phyloP scores from a whole-genome alignment of 2,113 vertebrate species.

The Ophthalmolycus amberensis region DNA sequence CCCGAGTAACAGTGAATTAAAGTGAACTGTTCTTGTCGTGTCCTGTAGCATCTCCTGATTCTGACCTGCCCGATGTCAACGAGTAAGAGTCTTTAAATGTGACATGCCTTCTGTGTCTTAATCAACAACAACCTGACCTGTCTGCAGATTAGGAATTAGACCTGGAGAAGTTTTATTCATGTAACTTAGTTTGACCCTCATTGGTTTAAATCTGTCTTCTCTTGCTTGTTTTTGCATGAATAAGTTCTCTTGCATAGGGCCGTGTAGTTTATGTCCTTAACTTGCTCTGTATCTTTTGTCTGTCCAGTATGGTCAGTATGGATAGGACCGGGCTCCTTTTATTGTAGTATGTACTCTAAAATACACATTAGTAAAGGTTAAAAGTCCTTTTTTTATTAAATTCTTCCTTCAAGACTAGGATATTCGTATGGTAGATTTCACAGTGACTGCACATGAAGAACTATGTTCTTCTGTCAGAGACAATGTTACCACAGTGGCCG shows the following conservation, averaged over 20 bases:
- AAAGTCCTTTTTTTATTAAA: not conserved
- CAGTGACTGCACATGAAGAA: constrained; percentile 13
- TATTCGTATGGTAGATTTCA: not conserved
- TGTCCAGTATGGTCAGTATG: not conserved
- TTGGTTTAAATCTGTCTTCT: not conserved
- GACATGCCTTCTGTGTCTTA: constrained; percentile 50
- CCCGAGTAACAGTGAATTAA: constrained; percentile 78
- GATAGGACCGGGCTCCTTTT: not conserved
- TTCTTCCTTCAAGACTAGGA: not conserved
- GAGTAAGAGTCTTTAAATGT: constrained; percentile 63
- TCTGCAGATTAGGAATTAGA: constrained; percentile 60
- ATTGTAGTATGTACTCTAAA: not conserved
- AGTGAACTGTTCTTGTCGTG: constrained; percentile 65
- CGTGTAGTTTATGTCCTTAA: not conserved
- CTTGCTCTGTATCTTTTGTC: not conserved
- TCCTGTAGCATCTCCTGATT: constrained; percentile 60
- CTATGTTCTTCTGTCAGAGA: constrained; percentile 49
- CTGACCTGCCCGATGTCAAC: constrained; percentile 35
- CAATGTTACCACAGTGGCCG: constrained; percentile 51
- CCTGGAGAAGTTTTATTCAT: constrained; percentile 31
- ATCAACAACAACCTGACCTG: constrained; percentile 61
- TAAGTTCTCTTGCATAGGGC: not conserved
- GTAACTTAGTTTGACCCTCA: constrained; percentile 12
- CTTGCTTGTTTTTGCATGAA: not conserved
- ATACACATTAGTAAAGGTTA: not conserved